phyloP scores from a whole-genome alignment of 2,888 invertebrate species.

The Drosophila mimetica region DNA sequence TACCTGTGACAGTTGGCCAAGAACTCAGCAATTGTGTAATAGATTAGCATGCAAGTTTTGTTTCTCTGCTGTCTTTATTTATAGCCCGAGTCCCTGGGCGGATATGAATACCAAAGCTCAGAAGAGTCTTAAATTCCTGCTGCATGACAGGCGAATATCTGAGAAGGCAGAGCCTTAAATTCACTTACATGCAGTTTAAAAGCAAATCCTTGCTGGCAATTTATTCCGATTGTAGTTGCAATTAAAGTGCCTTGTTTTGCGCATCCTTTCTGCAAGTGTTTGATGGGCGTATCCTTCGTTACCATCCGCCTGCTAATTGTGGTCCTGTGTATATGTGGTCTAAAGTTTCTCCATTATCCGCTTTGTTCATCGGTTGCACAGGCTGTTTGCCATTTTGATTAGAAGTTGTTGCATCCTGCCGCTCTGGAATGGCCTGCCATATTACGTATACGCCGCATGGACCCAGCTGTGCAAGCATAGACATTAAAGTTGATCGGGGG shows the following conservation, averaged over 20 bases:
- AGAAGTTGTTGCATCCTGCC: constrained; percentile 20
- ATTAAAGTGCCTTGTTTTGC: constrained; percentile 33
- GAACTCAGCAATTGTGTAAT: constrained; percentile 26
- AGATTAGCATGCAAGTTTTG: constrained; percentile 32
- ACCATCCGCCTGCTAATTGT: constrained; percentile 4
- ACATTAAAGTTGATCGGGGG: background rate
- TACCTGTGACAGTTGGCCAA: constrained; percentile 25
- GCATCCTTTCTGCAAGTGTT: constrained; percentile 23
- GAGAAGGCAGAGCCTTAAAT: too few relatives aligned
- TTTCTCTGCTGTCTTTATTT: constrained; percentile 13
- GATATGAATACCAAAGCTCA: constrained; percentile 1
- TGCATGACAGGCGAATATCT: too few relatives aligned
- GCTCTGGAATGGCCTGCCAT: constrained; percentile 5
- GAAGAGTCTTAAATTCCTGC: background rate
- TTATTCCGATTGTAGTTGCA: constrained; percentile 29
- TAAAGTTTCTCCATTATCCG: constrained; percentile 19
- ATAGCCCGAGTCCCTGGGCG: constrained; percentile 6
- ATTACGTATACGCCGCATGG: constrained; percentile 40
- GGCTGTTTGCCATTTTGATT: constrained; percentile 38
- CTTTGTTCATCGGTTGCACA: constrained; percentile 31
- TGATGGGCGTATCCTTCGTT: constrained; percentile 10
- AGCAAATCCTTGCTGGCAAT: constrained; percentile 8
- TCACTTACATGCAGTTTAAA: too few relatives aligned
- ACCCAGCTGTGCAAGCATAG: constrained; percentile 24
- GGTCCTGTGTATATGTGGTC: background rate